Base-by-base conservation (phyloP, 2,797 vertebrate genomes). In the Emys orbicularis region DNA sequence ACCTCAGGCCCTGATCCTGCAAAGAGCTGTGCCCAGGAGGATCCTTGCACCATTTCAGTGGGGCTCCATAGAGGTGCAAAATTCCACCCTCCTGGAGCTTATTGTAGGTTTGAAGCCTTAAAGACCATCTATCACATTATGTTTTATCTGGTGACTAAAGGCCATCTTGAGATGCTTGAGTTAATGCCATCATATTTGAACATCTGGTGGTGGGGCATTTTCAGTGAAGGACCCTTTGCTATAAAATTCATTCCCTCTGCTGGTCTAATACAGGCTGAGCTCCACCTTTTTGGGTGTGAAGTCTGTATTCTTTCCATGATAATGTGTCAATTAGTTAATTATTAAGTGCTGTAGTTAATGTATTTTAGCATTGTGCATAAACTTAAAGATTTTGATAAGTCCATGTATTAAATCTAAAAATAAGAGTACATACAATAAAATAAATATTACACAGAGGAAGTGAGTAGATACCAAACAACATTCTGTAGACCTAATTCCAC, bases 391-490 rank as follows among this genome's bases (percentile, higher is more conserved):
- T 72, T 72, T 72, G 10, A 72, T 72, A 25, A 77, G 27, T 77
- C 13, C 74, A 31, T 18, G 13, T 76, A 29, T 27, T 76, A 76
- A 29, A 76, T 76, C 41, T 76, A 44, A 76, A 72, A 47, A 27
- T 76, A 76, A 47, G 44, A 47, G 47, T 47, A 47, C 25, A 12
- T 49, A 77, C 44, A 1, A 15, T 2, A 2, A 1, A 11, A 53
- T 0, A 7, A 82, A 8, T 72, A 41, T 1, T 2, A 37, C 16
- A 12, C 27, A 31, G 72, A 3, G 13, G n/a, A 85, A 87, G 77
- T 1, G 1, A 77, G 61, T 37, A 10, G 2, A 1, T 3, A 18
- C 41, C 4, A 23, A 19, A 2, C 2, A 47, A 16, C 10, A 4
- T 11, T 44, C 2, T 1, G 4, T 31, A 54, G 13, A 68, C 31